These are phyloP conservation scores for Hydropsyche betteni DNA, from an alignment of 2,888 invertebrate genomes.

Conservation along the genomic window DNA sequence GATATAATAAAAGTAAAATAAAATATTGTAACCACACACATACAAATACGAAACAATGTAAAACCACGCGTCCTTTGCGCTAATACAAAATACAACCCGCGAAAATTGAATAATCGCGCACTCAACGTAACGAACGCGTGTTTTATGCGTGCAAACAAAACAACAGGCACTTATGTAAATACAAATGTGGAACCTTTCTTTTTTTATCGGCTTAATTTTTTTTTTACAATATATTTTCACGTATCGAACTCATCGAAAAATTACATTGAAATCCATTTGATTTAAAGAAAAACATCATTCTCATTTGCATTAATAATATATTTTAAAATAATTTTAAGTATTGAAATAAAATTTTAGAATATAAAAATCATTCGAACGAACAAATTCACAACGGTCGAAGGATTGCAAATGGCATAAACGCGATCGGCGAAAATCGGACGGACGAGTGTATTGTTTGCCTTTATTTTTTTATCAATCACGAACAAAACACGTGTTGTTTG, in stretches of 20 bases:
- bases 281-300: no score
- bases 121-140: conserved; percentile 26
- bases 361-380: no score
- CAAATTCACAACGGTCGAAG: no score
- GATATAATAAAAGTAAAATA: background rate
- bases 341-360: no score
- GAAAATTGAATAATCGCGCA: conserved; percentile 26
- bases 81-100: conserved; percentile 25
- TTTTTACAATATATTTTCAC: background rate
- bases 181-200: background rate
- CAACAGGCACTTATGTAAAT: conserved; percentile 4
- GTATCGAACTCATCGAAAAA: background rate
- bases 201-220: background rate
- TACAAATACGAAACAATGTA: no score
- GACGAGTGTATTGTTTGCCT: background rate
- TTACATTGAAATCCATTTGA: no score
- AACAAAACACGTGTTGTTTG: conserved; percentile 29
- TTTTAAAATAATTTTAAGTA: no score
- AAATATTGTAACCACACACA: no score
- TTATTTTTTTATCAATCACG: conserved; percentile 4
- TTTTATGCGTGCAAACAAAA: background rate
- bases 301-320: no score
- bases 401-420: background rate
- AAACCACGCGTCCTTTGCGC: background rate
- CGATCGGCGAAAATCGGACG: no score